Percentiles rank a stretch among this genome's conserved stretches.
Conservation (phyloP, 1,140 invertebrate genomes). For the Drosophila murphyi region DNA sequence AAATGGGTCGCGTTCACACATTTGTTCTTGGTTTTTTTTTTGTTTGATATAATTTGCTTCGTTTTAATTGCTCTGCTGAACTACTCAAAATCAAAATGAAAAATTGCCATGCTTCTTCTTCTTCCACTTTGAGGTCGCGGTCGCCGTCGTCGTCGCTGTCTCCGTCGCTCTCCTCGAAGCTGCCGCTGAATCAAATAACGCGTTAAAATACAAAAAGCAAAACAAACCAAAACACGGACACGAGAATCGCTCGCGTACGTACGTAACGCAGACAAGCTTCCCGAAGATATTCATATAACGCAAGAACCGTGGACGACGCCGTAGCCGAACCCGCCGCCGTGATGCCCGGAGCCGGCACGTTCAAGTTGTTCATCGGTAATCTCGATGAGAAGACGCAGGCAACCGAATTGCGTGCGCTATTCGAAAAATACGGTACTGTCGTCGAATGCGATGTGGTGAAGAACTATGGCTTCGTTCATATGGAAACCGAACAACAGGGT, state of each 20-base stretch:
- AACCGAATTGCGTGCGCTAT: slow-evolving; percentile 93
- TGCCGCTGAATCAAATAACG: slow-evolving; percentile 31
- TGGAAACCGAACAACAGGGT: slow-evolving; percentile 96
- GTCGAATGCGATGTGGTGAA: slow-evolving; percentile 98
- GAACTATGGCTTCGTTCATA: slow-evolving; percentile 99
- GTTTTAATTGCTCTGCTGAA: slow-evolving; percentile 15
- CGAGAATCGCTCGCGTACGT: slow-evolving; percentile 45
- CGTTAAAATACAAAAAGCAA: slow-evolving; percentile 1
- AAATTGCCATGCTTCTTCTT: slow-evolving; percentile 48
- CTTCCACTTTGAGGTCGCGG: slow-evolving; percentile 49
- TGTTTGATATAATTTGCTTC: slow-evolving; percentile 27
- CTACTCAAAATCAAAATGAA: slow-evolving; percentile 35
- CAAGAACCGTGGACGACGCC: slow-evolving; percentile 77
- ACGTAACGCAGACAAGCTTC: slow-evolving; percentile 44
- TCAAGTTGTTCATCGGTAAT: slow-evolving; percentile 98
- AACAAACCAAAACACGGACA: neutral
- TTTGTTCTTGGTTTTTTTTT: slow-evolving; percentile 15
- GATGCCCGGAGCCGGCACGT: slow-evolving; percentile 95
- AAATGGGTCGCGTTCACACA: slow-evolving; percentile 21
- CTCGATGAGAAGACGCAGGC: slow-evolving; percentile 94
- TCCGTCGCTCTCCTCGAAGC: slow-evolving; percentile 32
- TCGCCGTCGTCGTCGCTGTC: slow-evolving; percentile 35
- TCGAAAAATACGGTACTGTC: slow-evolving; percentile 97
- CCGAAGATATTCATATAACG: slow-evolving; percentile 55
- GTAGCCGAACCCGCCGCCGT: slow-evolving; percentile 72